These are phyloP conservation scores for Amphimallon solstitiale DNA, from an alignment of 2,888 invertebrate species.

Conservation along the genomic window DNA sequence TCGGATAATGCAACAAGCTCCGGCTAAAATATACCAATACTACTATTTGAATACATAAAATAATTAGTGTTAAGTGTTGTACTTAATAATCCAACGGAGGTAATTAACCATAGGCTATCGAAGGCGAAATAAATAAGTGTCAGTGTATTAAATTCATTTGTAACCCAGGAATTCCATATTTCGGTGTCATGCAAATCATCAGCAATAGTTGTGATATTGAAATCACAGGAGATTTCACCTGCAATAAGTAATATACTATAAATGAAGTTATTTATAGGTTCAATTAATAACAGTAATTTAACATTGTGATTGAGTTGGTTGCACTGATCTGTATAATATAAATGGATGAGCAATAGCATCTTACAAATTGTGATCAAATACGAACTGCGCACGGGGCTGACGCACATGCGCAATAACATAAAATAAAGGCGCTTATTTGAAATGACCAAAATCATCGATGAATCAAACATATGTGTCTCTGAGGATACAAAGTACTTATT, in stretches of 20 bases:
- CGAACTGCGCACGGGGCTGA: too few species aligned
- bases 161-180: slow-evolving; percentile 6
- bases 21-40: slow-evolving; percentile 46
- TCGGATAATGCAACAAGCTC: slow-evolving; percentile 48
- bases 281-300: too few species aligned
- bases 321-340: too few species aligned
- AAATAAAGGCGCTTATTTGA: too few species aligned
- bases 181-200: neutral
- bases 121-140: slow-evolving; percentile 43
- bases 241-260: slow-evolving; percentile 54
- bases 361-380: too few species aligned
- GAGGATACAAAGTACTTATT: too few species aligned
- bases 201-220: neutral
- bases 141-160: slow-evolving; percentile 16
- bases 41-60: neutral
- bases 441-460: too few species aligned
- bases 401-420: too few species aligned
- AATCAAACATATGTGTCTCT: too few species aligned
- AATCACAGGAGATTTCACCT: neutral
- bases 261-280: too few species aligned
- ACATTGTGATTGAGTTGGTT: too few species aligned
- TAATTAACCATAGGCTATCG: slow-evolving; percentile 53
- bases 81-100: slow-evolving; percentile 54
- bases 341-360: too few species aligned
- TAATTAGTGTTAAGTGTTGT: neutral